Percentiles rank a stretch among this genome's conserved stretches.
These are phyloP conservation scores for Furcula furcula DNA, from an alignment of 2,888 invertebrate species.

Conservation along the genomic window DNA sequence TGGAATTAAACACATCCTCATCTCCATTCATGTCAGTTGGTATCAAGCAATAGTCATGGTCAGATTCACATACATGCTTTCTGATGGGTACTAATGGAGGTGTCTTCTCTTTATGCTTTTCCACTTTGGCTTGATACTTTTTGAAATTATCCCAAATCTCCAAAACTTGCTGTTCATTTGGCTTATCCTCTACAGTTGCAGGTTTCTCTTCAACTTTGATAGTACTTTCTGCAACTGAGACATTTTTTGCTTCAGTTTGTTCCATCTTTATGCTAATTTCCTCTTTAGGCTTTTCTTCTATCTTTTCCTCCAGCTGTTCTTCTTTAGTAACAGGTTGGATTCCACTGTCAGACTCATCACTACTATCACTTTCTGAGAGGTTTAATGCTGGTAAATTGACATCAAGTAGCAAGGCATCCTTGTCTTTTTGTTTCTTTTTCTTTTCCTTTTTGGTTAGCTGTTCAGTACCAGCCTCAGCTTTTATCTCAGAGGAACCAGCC, in stretches of 20 bases:
- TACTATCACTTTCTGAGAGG: conserved; percentile 92
- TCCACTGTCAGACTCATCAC: conserved; percentile 83
- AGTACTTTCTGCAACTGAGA: conserved; percentile 17
- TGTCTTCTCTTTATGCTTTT: conserved; percentile 76
- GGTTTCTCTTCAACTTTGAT: conserved; percentile 47
- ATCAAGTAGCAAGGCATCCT: conserved; percentile 72
- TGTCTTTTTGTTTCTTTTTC: conserved; percentile 72
- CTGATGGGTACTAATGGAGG: conserved; percentile 71
- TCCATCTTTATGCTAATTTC: conserved; percentile 29
- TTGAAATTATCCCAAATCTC: conserved; percentile 90
- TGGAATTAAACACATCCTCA: conserved; percentile 60
- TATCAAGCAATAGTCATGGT: conserved; percentile 89
- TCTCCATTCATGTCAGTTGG: conserved; percentile 71
- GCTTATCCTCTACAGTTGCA: conserved; percentile 70
- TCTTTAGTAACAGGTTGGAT: conserved; percentile 44
- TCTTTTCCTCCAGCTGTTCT: conserved; percentile 36
- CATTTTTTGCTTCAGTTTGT: conserved; percentile 13
- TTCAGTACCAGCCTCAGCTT: conserved; percentile 52
- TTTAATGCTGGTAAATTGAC: conserved; percentile 89
- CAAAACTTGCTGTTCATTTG: conserved; percentile 83
- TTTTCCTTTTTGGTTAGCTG: conserved; percentile 65
- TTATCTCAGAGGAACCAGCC: conserved; percentile 54
- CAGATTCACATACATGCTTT: conserved; percentile 83
- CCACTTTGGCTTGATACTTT: conserved; percentile 86
- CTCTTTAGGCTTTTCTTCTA: conserved; percentile 34